Evolutionary conservation across 2,797 vertebrate species (phyloP), one percentile per base, ranked within the genome.

Genomic region (Acridotheres tristis): DNA sequence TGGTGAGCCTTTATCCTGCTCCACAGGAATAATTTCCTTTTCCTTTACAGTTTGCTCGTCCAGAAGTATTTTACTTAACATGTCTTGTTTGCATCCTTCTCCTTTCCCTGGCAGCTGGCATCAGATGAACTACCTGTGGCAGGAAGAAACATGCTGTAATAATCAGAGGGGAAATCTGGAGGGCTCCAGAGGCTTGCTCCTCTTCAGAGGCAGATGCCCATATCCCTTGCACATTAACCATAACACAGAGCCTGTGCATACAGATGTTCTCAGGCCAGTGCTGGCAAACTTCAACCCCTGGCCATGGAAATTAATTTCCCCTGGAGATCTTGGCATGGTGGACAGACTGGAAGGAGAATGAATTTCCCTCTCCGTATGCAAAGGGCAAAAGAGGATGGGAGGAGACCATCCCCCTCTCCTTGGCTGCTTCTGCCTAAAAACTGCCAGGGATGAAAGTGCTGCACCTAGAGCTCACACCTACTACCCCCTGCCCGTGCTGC

Each of bases 111-210:
- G 87, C 86, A 89, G 57, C 61, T 93, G 92, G 91, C 94, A 74
- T 51, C 2, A 19, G 76, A 93, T 92, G 89, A 96, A 93, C 93
- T 83, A 80, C 72, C 54, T 66, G 78, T 89, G 93, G 95, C 95
- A 97, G 94, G 95, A 96, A 93, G 81, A 61, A 93, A 95, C 93
- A 93, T 20, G 93, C 95, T 89, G 47, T 11, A 83, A 40, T 72
- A 92, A 96, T 96, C 90, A 89, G 53, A 91, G 78, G 62, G 81
- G 89, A 95, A 95, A 94, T 96, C 89, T 92, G 72, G 47, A 97
- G 65, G 57, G 57, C 69, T 93, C 66, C 34, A 48, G 59, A 90
- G 53, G 75, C 69, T 93, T 36, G 9, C 66, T 74, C n/a, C 75
- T 85, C 72, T 74, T 87, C 68, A 83, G 81, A 88, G 53, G 59